phyloP scores from a whole-genome alignment of 2,888 invertebrate species.

The Odontocerum albicorne region DNA sequence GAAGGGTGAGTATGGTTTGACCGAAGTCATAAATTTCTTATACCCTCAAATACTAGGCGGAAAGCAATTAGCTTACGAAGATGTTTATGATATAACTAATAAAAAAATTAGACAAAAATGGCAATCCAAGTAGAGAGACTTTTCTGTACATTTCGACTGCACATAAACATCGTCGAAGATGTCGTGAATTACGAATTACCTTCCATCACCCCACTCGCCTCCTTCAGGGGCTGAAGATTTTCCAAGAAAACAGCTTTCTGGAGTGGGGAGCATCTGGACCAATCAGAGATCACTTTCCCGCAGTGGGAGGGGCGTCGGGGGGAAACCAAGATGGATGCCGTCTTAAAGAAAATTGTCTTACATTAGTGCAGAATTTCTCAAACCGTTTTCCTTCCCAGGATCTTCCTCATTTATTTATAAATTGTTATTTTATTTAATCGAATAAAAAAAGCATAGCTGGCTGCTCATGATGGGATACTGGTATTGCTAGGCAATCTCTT shows the following conservation, averaged over 20 bases:
- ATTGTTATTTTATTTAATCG: too few species aligned
- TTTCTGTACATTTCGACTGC: neutral
- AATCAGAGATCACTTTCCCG: slow-evolving; percentile 17
- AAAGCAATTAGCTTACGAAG: too few species aligned
- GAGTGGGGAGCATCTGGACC: slow-evolving; percentile 22
- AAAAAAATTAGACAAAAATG: too few species aligned
- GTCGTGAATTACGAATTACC: slow-evolving; percentile 16
- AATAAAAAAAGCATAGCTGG: too few species aligned
- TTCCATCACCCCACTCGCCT: slow-evolving; percentile 1
- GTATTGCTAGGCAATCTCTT: too few species aligned
- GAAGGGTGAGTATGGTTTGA: too few species aligned
- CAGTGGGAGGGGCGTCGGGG: slow-evolving; percentile 10
- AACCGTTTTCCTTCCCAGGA: slow-evolving; percentile 1
- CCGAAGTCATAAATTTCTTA: too few species aligned
- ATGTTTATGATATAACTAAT: too few species aligned
- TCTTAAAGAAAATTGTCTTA: slow-evolving; percentile 23
- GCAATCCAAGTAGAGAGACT: neutral
- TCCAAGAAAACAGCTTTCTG: slow-evolving; percentile 7
- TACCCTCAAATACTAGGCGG: too few species aligned
- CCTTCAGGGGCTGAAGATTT: slow-evolving; percentile 6
- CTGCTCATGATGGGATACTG: too few species aligned
- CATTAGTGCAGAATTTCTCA: neutral
- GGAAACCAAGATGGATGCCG: slow-evolving; percentile 25
- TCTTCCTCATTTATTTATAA: too few species aligned
- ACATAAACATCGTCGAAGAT: slow-evolving; percentile 16